These are phyloP conservation scores for Cynocephalus volans DNA, from an alignment of 2,113 vertebrate species.

Conservation along the genomic window DNA sequence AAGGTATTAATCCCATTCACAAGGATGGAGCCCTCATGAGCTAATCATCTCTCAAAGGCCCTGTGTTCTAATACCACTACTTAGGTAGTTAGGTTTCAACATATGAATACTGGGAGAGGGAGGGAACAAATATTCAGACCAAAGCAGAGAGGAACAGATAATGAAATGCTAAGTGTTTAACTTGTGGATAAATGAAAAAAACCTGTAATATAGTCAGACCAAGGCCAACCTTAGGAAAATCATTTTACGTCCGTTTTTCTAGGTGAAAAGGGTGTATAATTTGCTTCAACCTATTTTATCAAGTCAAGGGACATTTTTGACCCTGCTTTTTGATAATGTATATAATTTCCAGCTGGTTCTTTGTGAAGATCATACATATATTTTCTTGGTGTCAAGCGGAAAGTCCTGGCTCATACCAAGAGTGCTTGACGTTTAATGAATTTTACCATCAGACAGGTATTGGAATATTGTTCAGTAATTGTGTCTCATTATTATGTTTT, in stretches of 20 bases:
- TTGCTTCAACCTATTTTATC: neutral
- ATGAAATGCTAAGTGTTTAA: neutral
- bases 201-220: neutral
- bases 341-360: constrained; percentile 29
- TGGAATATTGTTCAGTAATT: constrained; percentile 35
- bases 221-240: neutral
- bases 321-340: constrained; percentile 20
- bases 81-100: neutral
- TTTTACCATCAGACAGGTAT: neutral
- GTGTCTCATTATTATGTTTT: constrained; percentile 53
- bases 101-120: neutral
- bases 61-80: neutral
- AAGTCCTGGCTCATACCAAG: neutral
- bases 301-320: constrained; percentile 38
- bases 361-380: neutral
- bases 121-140: neutral
- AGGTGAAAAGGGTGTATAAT: neutral
- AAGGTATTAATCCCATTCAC: neutral
- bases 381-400: neutral
- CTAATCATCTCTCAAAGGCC: neutral
- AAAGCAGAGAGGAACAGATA: neutral
- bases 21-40: neutral
- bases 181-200: neutral
- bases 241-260: neutral
- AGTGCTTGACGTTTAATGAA: constrained; percentile 55